Evolutionary conservation across 2,113 vertebrate genomes (phyloP), one percentile per base, ranked within the genome.

Genomic region (Sula dactylatra): DNA sequence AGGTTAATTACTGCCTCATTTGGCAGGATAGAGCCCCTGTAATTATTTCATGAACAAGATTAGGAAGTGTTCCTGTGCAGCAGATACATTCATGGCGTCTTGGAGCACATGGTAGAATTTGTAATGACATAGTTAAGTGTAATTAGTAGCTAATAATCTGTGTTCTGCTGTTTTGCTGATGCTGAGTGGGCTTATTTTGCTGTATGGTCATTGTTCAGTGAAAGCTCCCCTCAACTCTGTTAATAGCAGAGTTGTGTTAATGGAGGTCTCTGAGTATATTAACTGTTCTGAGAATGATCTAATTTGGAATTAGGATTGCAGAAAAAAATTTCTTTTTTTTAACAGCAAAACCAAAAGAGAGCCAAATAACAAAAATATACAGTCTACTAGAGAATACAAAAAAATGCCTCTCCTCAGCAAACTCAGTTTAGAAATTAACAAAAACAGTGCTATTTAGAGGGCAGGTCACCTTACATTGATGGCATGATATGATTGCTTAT

Each of bases 1-100:
- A 98, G 98, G 98, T 99, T 99, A 99, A 99, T 99, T 99, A 99
- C 98, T 98, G 98, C 98, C 98, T 99, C 98, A 98, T 99, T 99
- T 99, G 98, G 99, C 98, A 98, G 98, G 98, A 98, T 98, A 98
- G 95, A 97, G 94, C 96, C 94, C 98, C 97, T 95, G 97, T 98
- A 99, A 99, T 99, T 99, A 99, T 98, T 98, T 98, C 97, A 97
- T 93, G 89, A 98, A 98, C 97, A 94, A 98, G 98, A 98, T 97
- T 93, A 97, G 98, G 98, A 96, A 97, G 96, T 94, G 95, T 98
- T 97, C 96, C 91, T 97, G 96, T 90, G 97, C 90, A 96, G 98
- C 95, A 74, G 98, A 97, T 95, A 96, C 94, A 73, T 97, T 98
- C 97, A 89, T 97, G 88, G 98, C 95, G 97, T 97, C 97, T 97